Conservation (phyloP, 2,113 vertebrate genomes). For the Hiodon alosoides region DNA sequence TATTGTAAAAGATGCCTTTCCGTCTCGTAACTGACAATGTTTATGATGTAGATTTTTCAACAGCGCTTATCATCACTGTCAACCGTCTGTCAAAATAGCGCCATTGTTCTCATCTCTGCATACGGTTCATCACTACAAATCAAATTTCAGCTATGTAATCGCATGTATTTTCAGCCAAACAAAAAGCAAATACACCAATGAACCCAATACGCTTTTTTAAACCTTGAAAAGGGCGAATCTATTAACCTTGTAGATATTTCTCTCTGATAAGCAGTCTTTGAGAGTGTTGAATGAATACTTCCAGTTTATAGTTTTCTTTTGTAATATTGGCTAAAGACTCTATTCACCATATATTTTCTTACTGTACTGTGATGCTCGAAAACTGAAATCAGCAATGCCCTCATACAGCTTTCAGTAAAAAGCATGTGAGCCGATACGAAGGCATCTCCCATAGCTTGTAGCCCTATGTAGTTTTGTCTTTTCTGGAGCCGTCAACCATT, state of each 20-base stretch:
- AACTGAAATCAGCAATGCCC: too few species aligned
- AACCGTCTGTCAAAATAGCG: neutral
- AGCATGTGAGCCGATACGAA: neutral
- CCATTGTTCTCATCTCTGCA: neutral
- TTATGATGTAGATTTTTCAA: neutral
- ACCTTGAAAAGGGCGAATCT: neutral
- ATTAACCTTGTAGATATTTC: too few species aligned
- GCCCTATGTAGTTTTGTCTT: neutral
- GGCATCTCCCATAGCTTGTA: neutral
- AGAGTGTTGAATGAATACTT: too few species aligned
- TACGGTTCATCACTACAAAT: neutral
- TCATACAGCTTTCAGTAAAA: too few species aligned
- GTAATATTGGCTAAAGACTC: too few species aligned
- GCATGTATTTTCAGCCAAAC: neutral
- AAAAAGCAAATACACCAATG: neutral
- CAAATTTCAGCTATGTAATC: neutral
- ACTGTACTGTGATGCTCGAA: too few species aligned
- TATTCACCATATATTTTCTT: too few species aligned
- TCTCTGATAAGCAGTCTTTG: too few species aligned
- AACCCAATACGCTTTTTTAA: neutral
- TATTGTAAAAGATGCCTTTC: neutral
- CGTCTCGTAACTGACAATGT: neutral
- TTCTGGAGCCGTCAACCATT: neutral
- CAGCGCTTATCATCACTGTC: neutral
- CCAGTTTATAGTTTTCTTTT: too few species aligned